Percentiles rank a stretch among this genome's conserved stretches.
Conservation (phyloP, 2,797 vertebrate species). For the Artibeus lituratus region DNA sequence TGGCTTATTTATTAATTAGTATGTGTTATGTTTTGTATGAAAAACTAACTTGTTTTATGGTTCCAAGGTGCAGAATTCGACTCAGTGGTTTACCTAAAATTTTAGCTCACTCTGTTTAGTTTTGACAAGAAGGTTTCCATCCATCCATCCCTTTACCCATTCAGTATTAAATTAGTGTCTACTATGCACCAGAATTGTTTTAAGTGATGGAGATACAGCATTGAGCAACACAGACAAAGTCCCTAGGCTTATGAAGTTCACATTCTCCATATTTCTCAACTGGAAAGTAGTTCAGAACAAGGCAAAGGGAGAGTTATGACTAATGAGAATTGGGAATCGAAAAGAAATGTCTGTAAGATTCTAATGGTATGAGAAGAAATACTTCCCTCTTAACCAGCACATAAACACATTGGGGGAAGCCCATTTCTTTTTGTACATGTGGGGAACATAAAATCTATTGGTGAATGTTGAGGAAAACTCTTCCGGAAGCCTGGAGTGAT, state of each 20-base stretch:
- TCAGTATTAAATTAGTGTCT: constrained; percentile 11
- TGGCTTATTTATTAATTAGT: not conserved
- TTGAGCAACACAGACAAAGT: not conserved
- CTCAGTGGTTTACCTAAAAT: not conserved
- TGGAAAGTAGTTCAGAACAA: constrained; percentile 27
- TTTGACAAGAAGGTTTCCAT: not conserved
- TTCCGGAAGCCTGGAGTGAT: constrained; percentile 52
- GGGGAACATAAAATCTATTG: constrained; percentile 66
- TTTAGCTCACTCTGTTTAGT: not conserved
- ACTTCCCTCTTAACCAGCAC: constrained; percentile 62
- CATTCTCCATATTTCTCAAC: not conserved
- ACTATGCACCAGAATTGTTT: not conserved
- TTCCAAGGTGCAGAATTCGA: not conserved
- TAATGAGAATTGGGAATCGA: constrained; percentile 66
- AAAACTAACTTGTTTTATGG: not conserved
- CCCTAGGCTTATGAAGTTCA: not conserved
- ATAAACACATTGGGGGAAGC: constrained; percentile 61
- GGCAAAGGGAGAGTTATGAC: constrained; percentile 53
- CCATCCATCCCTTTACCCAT: not conserved
- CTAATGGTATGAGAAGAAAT: constrained; percentile 63
- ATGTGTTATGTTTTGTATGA: not conserved
- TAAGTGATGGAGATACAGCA: not conserved
- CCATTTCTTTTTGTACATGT: constrained; percentile 54
- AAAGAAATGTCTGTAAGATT: constrained; percentile 46
- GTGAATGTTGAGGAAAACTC: constrained; percentile 48